Evolutionary conservation across 2,797 vertebrate species (phyloP).

Genomic region (Fringilla coelebs): DNA sequence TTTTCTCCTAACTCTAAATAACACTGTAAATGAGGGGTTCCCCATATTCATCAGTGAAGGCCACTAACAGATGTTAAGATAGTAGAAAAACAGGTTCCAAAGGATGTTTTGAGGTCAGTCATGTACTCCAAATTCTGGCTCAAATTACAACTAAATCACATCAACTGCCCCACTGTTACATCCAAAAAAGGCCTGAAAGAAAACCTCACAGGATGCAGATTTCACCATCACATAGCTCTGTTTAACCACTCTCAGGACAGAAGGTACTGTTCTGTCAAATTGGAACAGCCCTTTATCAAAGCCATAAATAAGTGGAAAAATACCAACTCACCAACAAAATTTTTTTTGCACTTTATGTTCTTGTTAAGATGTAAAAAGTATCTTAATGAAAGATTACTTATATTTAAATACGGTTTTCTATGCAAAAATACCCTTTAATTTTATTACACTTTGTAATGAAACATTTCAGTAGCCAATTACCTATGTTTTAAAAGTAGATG

Average conservation of each 20-base stretch:
- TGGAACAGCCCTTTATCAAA: background rate
- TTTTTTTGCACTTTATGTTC: background rate
- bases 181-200: background rate
- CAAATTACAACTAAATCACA: background rate
- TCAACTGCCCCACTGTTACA: background rate
- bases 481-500: background rate
- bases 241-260: background rate
- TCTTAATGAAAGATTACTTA: background rate
- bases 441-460: background rate
- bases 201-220: background rate
- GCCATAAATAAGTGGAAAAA: background rate
- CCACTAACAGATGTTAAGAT: background rate
- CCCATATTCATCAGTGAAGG: background rate
- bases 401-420: background rate
- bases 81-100: background rate
- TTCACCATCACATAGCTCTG: background rate
- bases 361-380: background rate
- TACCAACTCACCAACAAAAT: background rate
- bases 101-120: background rate
- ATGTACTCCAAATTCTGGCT: background rate
- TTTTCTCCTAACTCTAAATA: background rate
- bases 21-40: background rate
- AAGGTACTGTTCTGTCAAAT: background rate
- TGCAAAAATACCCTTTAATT: background rate
- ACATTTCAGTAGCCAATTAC: background rate